Evolutionary conservation across 2,797 vertebrate species (phyloP).

Genomic region (Pyrocephalus nanus): DNA sequence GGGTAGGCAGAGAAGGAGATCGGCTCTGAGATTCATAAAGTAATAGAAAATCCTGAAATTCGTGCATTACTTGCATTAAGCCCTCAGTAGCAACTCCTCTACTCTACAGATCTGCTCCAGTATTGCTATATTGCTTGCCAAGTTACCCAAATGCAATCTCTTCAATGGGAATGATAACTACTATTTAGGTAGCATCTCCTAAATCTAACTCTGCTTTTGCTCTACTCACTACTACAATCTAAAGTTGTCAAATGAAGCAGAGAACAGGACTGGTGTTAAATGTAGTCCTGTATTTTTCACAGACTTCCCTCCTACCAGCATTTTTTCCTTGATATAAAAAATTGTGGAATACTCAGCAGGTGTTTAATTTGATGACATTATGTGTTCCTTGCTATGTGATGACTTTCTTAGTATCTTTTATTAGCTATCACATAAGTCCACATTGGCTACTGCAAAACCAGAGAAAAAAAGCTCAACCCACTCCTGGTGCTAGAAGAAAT

Average conservation of each 20-base stretch:
- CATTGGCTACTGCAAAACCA: not conserved
- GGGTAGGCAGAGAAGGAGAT: not conserved
- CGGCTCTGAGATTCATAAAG: not conserved
- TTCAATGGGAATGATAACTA: not conserved
- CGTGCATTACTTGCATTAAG: not conserved
- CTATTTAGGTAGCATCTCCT: not conserved
- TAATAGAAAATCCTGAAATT: not conserved
- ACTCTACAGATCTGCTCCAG: not conserved
- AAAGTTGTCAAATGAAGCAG: not conserved
- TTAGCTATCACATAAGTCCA: not conserved
- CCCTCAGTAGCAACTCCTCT: not conserved
- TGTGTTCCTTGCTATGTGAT: not conserved
- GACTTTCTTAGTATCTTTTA: not conserved
- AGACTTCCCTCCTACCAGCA: not conserved
- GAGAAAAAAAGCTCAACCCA: not conserved
- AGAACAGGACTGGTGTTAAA: not conserved
- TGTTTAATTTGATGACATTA: not conserved
- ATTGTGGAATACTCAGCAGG: not conserved
- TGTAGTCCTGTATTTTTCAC: not conserved
- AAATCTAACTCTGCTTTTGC: not conserved
- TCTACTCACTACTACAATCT: not conserved
- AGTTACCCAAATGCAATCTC: not conserved
- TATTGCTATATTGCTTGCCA: not conserved
- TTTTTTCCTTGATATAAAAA: not conserved
- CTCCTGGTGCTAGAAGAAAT: fast-evolving